Percentiles rank a stretch among this genome's conserved stretches.
Evolutionary conservation across 1,140 invertebrate genomes (phyloP).

Genomic region (Atopsyche davidsoni): DNA sequence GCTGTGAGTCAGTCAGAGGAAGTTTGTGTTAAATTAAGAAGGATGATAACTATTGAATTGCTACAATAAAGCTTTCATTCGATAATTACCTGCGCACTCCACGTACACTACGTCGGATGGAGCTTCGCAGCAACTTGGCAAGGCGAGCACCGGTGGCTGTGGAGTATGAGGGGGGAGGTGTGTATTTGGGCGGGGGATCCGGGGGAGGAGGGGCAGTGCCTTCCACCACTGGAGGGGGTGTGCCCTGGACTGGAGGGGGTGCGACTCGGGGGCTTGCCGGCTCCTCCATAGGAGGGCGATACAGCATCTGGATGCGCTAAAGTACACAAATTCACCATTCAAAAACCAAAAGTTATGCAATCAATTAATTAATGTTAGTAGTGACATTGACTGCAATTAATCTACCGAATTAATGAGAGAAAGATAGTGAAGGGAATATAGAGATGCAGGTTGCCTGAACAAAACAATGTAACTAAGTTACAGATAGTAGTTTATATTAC

Average conservation of each 20-base stretch:
- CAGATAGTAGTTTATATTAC: too few species aligned
- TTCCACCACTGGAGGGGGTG: background rate
- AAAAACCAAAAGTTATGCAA: background rate
- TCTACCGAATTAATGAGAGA: too few species aligned
- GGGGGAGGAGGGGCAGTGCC: conserved; percentile 41
- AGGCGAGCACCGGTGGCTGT: conserved; percentile 80
- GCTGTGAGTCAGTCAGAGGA: too few species aligned
- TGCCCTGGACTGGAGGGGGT: conserved; percentile 3
- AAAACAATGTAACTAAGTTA: too few species aligned
- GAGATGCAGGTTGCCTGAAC: too few species aligned
- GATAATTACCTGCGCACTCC: conserved; percentile 49
- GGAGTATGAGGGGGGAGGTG: conserved; percentile 85
- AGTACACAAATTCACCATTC: background rate
- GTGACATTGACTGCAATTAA: background rate
- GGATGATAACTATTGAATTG: too few species aligned
- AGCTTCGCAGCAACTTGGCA: conserved; percentile 72
- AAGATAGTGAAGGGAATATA: too few species aligned
- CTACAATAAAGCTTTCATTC: too few species aligned
- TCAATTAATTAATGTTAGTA: background rate
- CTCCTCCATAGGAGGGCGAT: conserved; percentile 57
- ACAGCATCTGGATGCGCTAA: conserved; percentile 68
- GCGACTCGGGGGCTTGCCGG: conserved; percentile 16
- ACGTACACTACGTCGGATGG: conserved; percentile 72
- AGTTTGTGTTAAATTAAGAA: too few species aligned
- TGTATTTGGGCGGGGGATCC: conserved; percentile 89